These are phyloP conservation scores for Zaprionus nigranus DNA, from an alignment of 1,140 invertebrate species.

Conservation along the genomic window DNA sequence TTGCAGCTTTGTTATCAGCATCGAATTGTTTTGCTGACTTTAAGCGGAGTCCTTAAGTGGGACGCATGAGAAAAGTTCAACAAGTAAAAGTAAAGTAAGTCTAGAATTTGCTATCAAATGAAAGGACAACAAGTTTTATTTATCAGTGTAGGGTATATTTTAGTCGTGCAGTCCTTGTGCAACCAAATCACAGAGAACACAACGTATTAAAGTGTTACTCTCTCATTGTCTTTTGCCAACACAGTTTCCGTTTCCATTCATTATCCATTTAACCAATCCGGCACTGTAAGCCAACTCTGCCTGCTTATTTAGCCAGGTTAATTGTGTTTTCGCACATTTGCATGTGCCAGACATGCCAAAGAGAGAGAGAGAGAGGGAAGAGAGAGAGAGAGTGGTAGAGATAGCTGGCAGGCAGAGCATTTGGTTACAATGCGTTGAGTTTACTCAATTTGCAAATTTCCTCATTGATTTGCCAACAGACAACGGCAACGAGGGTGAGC, in stretches of 20 bases:
- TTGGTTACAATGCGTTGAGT: conserved; percentile 54
- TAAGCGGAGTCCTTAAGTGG: not conserved
- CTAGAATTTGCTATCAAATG: not conserved
- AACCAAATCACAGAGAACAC: not conserved
- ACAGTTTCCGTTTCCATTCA: conserved; percentile 40
- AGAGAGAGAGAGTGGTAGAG: conserved; percentile 1
- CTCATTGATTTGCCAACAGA: conserved; percentile 72
- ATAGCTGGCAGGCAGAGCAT: conserved; percentile 2
- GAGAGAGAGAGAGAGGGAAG: not conserved
- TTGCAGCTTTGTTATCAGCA: not conserved
- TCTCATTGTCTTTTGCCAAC: conserved; percentile 1
- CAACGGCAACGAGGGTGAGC: conserved; percentile 32
- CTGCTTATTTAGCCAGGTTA: conserved; percentile 24
- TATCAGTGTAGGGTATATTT: not conserved
- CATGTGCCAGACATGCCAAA: conserved; percentile 26
- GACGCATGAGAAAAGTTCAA: not conserved
- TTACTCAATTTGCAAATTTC: conserved; percentile 74
- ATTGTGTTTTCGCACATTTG: conserved; percentile 43
- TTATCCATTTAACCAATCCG: not conserved
- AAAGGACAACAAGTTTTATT: not conserved
- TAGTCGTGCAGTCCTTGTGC: not conserved
- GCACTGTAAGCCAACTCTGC: conserved; percentile 10
- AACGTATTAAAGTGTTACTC: not conserved
- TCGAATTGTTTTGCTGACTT: not conserved
- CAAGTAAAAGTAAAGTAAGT: no score